Conservation (phyloP, 2,888 invertebrate species). For the Odiellus spinosus region DNA sequence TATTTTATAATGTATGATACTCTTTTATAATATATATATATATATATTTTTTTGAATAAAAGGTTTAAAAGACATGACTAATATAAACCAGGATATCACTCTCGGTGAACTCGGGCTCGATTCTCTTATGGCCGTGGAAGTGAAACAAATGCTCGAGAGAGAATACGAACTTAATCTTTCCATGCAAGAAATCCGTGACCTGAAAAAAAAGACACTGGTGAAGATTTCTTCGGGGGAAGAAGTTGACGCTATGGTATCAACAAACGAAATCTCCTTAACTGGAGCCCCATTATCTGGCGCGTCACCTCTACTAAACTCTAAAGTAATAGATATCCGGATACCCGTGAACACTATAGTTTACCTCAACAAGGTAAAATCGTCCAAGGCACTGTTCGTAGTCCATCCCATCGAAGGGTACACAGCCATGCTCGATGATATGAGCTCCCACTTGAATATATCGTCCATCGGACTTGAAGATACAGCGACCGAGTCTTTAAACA, state of each 20-base stretch:
- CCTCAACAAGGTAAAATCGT: conserved; percentile 33
- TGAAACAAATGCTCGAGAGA: conserved; percentile 85
- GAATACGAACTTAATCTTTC: conserved; percentile 78
- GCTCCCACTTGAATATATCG: conserved; percentile 51
- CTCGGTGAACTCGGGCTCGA: conserved; percentile 95
- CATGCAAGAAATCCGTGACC: conserved; percentile 72
- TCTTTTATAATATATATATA: too few species aligned
- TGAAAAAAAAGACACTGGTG: conserved; percentile 59
- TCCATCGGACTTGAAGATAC: conserved; percentile 86
- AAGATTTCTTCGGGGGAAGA: conserved; percentile 27
- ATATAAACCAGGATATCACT: conserved; percentile 55
- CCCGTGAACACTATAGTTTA: conserved; percentile 51
- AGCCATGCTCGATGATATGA: conserved; percentile 50
- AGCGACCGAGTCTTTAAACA: conserved; percentile 50
- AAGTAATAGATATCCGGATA: too few species aligned
- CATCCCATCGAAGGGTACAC: conserved; percentile 84
- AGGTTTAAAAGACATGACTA: conserved; percentile 70
- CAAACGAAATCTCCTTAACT: too few species aligned
- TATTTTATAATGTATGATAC: too few species aligned
- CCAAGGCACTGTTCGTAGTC: conserved; percentile 37
- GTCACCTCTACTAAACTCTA: too few species aligned
- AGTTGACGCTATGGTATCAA: too few species aligned
- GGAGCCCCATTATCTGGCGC: too few species aligned
- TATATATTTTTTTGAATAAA: conserved; percentile 12
- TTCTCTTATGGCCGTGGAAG: conserved; percentile 96